phyloP scores from a whole-genome alignment of 2,888 invertebrate species.

The Coenonympha glycerion region DNA sequence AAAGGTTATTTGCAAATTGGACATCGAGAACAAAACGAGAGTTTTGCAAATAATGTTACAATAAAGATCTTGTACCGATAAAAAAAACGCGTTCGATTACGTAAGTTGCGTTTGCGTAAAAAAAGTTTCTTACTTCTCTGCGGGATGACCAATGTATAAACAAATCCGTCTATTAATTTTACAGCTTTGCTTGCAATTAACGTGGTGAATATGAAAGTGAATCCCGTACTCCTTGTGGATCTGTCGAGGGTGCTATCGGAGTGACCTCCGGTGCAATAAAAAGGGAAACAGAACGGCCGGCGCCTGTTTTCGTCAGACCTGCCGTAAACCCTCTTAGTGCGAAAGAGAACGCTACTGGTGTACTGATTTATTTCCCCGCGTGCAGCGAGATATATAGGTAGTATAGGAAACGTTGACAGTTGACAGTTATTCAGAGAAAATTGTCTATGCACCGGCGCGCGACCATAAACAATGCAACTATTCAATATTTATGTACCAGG shows the following conservation, averaged over 20 bases:
- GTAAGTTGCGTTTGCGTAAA: conserved; percentile 43
- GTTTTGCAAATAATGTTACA: conserved; percentile 48
- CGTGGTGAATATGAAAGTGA: too few relatives aligned
- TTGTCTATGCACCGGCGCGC: conserved; percentile 40
- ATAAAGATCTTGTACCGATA: conserved; percentile 43
- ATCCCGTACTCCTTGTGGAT: too few relatives aligned
- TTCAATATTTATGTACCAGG: conserved; percentile 58
- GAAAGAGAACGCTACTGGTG: too few relatives aligned
- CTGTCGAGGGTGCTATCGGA: too few relatives aligned
- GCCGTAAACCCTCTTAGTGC: too few relatives aligned
- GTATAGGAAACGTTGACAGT: conserved; percentile 28
- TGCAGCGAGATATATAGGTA: too few relatives aligned
- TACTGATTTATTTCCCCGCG: too few relatives aligned
- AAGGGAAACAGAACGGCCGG: too few relatives aligned
- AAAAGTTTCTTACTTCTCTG: too few relatives aligned
- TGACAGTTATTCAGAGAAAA: conserved; percentile 38
- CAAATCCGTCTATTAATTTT: conserved; percentile 29
- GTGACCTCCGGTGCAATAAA: too few relatives aligned
- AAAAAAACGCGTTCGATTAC: conserved; percentile 32
- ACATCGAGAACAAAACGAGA: conserved; percentile 29
- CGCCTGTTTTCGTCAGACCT: too few relatives aligned
- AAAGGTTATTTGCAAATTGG: conserved; percentile 4
- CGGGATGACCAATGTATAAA: too few relatives aligned
- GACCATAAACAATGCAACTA: conserved; percentile 52
- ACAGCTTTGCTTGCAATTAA: conserved; percentile 27